Evolutionary conservation across 2,888 invertebrate species (phyloP).

Genomic region (Xylota sylvarum): DNA sequence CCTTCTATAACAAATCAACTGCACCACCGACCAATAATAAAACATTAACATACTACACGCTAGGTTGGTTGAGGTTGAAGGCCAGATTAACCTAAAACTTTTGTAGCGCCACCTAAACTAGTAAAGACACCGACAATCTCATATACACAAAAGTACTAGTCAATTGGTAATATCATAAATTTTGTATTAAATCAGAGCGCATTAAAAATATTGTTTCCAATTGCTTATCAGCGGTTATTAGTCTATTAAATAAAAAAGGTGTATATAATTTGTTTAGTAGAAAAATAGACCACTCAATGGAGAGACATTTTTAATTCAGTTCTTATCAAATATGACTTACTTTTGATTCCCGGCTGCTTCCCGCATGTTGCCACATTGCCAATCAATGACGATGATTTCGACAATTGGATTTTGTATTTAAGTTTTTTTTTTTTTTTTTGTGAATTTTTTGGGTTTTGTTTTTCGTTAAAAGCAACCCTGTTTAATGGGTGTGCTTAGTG

Average conservation of each 20-base stretch:
- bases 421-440: constrained; percentile 4
- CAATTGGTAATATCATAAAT: not conserved
- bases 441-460: constrained; percentile 32
- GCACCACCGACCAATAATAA: not conserved
- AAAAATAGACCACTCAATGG: constrained; percentile 24
- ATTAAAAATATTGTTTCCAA: constrained; percentile 7
- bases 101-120: no score
- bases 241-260: constrained; percentile 1
- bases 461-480: constrained; percentile 35
- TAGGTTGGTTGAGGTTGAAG: no score
- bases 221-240: not conserved
- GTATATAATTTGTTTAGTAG: constrained; percentile 25
- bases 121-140: not conserved
- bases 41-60: no score
- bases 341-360: constrained; percentile 73
- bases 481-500: constrained; percentile 43
- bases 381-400: constrained; percentile 59
- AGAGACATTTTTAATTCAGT: constrained; percentile 31
- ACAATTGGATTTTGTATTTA: constrained; percentile 64
- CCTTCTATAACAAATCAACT: not conserved
- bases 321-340: constrained; percentile 67
- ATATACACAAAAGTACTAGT: not conserved
- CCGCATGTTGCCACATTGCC: constrained; percentile 77
- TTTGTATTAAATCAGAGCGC: not conserved
- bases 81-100: no score